These are phyloP conservation scores for Phoebastria nigripes DNA, from an alignment of 2,797 vertebrate species.

Conservation along the genomic window DNA sequence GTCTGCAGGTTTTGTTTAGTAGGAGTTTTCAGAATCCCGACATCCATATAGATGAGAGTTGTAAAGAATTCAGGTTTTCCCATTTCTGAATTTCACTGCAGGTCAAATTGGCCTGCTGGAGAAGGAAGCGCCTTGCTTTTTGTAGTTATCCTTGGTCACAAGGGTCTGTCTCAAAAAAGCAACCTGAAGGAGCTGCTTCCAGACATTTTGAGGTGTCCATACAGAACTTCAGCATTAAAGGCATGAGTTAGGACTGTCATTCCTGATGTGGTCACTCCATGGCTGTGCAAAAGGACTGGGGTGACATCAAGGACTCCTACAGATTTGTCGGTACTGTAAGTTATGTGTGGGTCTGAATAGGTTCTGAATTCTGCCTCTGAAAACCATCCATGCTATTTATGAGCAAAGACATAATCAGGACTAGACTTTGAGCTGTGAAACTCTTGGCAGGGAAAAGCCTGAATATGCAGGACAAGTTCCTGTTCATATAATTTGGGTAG, in stretches of 20 bases:
- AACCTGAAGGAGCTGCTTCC: not conserved
- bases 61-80: not conserved
- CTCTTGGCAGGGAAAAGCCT: not conserved
- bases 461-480: not conserved
- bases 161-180: not conserved
- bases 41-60: not conserved
- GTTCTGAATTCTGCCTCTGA: not conserved
- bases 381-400: not conserved
- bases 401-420: not conserved
- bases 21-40: not conserved
- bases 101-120: not conserved
- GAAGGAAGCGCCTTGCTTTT: not conserved
- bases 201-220: not conserved
- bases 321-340: not conserved
- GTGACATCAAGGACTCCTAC: not conserved
- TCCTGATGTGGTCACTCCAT: not conserved
- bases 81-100: not conserved
- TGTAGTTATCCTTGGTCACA: not conserved
- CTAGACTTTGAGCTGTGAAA: not conserved
- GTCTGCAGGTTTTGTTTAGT: not conserved
- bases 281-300: not conserved
- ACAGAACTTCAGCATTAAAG: not conserved
- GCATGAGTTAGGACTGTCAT: not conserved
- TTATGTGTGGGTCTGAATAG: fast-evolving
- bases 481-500: not conserved